Evolutionary conservation across 2,113 vertebrate species (phyloP), one percentile per base, ranked within the genome.

Genomic region (Corvus hawaiiensis): DNA sequence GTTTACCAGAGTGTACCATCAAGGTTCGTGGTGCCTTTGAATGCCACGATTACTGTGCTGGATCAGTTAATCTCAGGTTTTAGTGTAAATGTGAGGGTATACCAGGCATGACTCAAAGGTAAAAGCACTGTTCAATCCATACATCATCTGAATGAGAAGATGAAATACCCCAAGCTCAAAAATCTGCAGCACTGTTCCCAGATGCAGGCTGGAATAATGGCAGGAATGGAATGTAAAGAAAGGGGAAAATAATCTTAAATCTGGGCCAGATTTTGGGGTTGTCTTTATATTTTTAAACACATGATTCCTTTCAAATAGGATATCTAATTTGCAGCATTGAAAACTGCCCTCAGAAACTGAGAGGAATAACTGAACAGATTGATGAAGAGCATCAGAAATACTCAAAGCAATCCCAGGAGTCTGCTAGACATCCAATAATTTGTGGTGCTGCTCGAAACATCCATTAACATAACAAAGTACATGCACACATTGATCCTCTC

Each of bases 391-490:
- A 93, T n/a, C 1, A 61, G 52, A 96, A 97, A 97, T 76, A 83
- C 79, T 96, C 75, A 82, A 73, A 85, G 77, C 48, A 79, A 81
- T 92, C 75, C 82, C 68, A 75, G 62, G 58, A 88, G 79, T 26
- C 88, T 91, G 66, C 81, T 54, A 95, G 88, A 68, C 85, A 90
- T 90, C 48, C 89, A 94, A n/a, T 91, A 96, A 93, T 86, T 89
- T 81, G 64, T 71, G 59, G 39, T 63, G 74, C 63, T 78, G 75
- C 86, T 67, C 44, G 9, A 76, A 96, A 75, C 61, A 89, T 58
- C 79, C 73, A 92, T 92, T 95, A 91, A 71, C 85, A 90, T 87
- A 92, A 90, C 80, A 93, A 96, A 96, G 85, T 74, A 90, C 55
- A 71, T 5, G 59, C 49, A 93, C 75, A n/a, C 43, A 93, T 62